phyloP scores from a whole-genome alignment of 2,888 invertebrate genomes.

The Drosophila atripex region DNA sequence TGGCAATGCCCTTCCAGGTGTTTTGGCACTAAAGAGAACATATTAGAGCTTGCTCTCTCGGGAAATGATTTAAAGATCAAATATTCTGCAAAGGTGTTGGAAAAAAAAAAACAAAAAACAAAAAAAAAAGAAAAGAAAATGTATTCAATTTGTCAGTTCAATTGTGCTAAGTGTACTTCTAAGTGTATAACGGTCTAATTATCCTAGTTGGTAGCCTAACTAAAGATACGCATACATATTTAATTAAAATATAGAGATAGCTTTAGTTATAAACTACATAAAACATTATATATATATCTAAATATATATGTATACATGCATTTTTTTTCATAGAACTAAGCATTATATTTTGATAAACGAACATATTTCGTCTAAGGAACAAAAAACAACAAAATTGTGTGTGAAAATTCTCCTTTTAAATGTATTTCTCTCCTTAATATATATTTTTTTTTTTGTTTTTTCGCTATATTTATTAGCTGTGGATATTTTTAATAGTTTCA shows the following conservation, averaged over 20 bases:
- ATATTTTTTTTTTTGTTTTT: conserved; percentile 3
- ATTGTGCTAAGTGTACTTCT: conserved; percentile 75
- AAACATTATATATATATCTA: conserved; percentile 22
- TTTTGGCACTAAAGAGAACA: no score
- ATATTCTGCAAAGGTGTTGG: background rate
- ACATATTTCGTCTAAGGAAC: conserved; percentile 28
- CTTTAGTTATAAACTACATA: conserved; percentile 6
- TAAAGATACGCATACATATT: conserved; percentile 30
- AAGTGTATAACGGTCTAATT: conserved; percentile 66
- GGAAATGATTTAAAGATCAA: background rate
- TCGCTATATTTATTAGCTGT: conserved; percentile 57
- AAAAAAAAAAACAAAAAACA: background rate
- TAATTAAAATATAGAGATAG: conserved; percentile 34
- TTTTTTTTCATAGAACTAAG: conserved; percentile 58
- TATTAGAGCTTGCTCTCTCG: background rate
- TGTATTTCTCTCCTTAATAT: background rate
- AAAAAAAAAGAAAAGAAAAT: conserved; percentile 17
- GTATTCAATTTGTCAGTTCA: conserved; percentile 56
- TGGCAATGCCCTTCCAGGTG: no score
- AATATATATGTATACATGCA: conserved; percentile 29
- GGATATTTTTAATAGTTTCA: conserved; percentile 56
- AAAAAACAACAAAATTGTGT: conserved; percentile 2
- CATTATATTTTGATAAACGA: conserved; percentile 49
- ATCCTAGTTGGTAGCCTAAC: conserved; percentile 49
- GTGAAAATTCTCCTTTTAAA: background rate